Conservation (phyloP, 2,113 vertebrate species). For the Zapus hudsonius region DNA sequence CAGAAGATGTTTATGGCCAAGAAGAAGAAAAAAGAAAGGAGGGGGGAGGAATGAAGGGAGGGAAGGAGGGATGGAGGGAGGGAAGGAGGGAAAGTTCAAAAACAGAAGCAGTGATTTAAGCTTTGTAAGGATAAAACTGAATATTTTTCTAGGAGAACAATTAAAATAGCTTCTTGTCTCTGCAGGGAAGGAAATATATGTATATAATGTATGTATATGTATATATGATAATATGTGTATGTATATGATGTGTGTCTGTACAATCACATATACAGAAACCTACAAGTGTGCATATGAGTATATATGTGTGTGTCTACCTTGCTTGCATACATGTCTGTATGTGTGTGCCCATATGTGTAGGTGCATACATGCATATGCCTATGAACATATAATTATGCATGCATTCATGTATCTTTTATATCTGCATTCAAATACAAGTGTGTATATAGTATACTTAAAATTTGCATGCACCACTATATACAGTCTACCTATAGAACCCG, state of each 20-base stretch:
- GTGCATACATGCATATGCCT: not conserved
- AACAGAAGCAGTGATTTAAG: not conserved
- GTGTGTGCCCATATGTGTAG: not conserved
- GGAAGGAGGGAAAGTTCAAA: not conserved
- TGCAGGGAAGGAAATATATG: not conserved
- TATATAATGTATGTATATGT: not conserved
- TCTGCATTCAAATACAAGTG: not conserved
- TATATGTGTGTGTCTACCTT: not conserved
- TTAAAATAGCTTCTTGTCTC: not conserved
- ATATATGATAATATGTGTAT: no score
- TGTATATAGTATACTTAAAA: not conserved
- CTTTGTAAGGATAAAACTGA: not conserved
- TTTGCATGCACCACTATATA: no score
- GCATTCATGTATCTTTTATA: not conserved
- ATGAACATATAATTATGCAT: not conserved
- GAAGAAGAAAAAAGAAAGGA: not conserved
- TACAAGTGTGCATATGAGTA: no score
- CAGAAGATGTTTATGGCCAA: not conserved
- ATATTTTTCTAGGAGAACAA: conserved; percentile 11
- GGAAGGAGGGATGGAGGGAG: not conserved
- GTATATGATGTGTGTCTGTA: no score
- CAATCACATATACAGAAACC: no score
- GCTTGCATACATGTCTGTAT: not conserved
- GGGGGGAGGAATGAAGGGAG: no score
- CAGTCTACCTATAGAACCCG: not conserved